Percentiles rank a stretch among this genome's conserved stretches.
Conservation (phyloP, 1,140 invertebrate species). For the Bombus superbus region DNA sequence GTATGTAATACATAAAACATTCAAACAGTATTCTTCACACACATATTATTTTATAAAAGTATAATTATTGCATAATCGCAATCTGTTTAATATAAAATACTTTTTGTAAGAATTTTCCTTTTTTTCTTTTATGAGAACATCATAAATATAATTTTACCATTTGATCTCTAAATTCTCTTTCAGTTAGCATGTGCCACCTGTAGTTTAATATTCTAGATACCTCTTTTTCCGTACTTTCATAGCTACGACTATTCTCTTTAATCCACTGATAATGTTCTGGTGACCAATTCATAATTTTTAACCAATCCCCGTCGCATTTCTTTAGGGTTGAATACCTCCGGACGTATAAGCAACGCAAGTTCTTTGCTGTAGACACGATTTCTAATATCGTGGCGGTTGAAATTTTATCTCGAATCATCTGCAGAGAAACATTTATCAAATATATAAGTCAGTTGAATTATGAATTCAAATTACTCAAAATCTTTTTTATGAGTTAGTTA, state of each 20-base stretch:
- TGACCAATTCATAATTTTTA: constrained; percentile 86
- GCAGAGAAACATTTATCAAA: constrained; percentile 36
- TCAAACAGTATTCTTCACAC: not conserved
- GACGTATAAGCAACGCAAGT: constrained; percentile 87
- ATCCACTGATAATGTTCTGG: constrained; percentile 88
- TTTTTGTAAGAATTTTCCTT: not conserved
- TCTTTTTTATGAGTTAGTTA: not conserved
- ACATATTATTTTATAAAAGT: constrained; percentile 3
- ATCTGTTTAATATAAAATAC: constrained; percentile 18
- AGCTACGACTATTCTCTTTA: constrained; percentile 84
- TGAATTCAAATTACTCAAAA: not conserved
- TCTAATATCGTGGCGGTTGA: constrained; percentile 91
- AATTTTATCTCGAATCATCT: constrained; percentile 90
- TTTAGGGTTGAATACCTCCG: constrained; percentile 89
- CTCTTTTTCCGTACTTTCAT: constrained; percentile 87
- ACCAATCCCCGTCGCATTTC: constrained; percentile 86
- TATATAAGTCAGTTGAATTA: constrained; percentile 1
- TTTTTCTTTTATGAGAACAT: not conserved
- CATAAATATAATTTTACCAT: constrained; percentile 72
- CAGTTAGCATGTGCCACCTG: constrained; percentile 89
- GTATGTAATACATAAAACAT: not conserved
- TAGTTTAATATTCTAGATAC: constrained; percentile 87
- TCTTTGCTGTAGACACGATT: constrained; percentile 86
- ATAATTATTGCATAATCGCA: not conserved
- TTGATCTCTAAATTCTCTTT: constrained; percentile 87